Base-by-base conservation (phyloP, 2,888 invertebrate genomes). In the Pediacus dermestoides region DNA sequence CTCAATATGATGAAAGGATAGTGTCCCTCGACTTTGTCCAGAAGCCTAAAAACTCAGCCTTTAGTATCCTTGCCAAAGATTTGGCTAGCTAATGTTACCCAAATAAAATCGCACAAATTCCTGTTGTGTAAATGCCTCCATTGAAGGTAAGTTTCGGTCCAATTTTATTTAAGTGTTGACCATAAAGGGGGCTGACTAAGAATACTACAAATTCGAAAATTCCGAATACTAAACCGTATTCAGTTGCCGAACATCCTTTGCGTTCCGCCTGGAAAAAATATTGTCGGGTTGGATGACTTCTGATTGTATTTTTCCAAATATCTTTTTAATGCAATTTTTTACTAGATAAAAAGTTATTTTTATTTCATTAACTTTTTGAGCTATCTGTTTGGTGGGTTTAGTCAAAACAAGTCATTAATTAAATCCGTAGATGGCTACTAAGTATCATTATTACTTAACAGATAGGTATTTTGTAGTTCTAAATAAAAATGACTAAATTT, bases 201-300 rank as follows among this genome's bases (percentile, higher is more conserved):
- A 89, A 89, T 34, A 89, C 88, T 13, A 86, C 80, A 38, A 91
- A 70, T 63, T 91, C 88, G 67, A 89, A 91, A 25, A 88, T 75
- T 1, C 90, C 90, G 63, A 92, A 91, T 1, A 92, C 89, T 47
- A 90, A 73, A 0, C 92, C 91, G 63, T 88, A 89, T 59, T 89
- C 85, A 6, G 87, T 81, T 0, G 88, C 82, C 9, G 83, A 75
- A 10, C 88, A 87, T 4, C 85, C 84, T 71, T 89, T 90, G 42
- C 74, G 76, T 60, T 86, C 85, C 7, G 90, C 91, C 88, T 88
- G 68, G 6, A 75, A 70, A 34, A 21, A 7, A n/a, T n/a, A n/a
- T n/a, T n/a, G n/a, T n/a, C n/a, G n/a, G n/a, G n/a, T n/a, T n/a
- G n/a, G n/a, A n/a, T n/a, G n/a, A n/a, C n/a, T n/a, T n/a, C n/a